Evolutionary conservation across 2,888 invertebrate genomes (phyloP), one percentile per base, ranked within the genome.

Genomic region (Tinea trinotella): DNA sequence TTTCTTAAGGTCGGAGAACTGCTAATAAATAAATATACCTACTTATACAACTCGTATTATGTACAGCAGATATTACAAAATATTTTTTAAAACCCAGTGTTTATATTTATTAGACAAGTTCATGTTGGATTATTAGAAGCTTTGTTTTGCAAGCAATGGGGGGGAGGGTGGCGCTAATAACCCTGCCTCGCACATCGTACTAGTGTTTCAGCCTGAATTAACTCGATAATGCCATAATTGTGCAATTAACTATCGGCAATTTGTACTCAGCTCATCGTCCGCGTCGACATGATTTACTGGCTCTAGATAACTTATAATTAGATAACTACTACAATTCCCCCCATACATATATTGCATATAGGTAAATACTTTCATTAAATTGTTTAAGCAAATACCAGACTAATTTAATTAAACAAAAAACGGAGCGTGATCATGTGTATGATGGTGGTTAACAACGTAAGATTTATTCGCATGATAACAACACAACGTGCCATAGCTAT

Each of bases 211-310:
- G 66, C 72, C 74, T 70, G 75, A 80, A 81, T 81, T 81, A 81
- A 80, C 75, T 76, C 71, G 78, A 76, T 83, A 80, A 84, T 82
- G 69, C 71, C 69, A 71, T 83, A 83, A 84, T 81, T 78, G 78
- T 74, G 69, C 79, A 80, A 82, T 82, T 80, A 83, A 69, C 70
- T 64, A 70, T 68, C 65, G 70, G 65, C 73, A 76, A 79, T 76
- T 83, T 75, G 67, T 71, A 72, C 66, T 71, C 62, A 62, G 54
- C 57, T 55, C 54, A 56, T 55, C 55, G 53, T 35, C 35, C 13
- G 22, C 52, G 53, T 36, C 56, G 54, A 56, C 44, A 56, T 56
- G 34, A 56, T 52, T 55, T 55, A 55, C 52, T 17, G 30, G 17
- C 17, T 35, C 20, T 55, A 18, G 10, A n/a, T 20, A 44, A 15